These are phyloP conservation scores for Amphiprion clarkii DNA, from an alignment of 2,797 vertebrate genomes.

Conservation along the genomic window DNA sequence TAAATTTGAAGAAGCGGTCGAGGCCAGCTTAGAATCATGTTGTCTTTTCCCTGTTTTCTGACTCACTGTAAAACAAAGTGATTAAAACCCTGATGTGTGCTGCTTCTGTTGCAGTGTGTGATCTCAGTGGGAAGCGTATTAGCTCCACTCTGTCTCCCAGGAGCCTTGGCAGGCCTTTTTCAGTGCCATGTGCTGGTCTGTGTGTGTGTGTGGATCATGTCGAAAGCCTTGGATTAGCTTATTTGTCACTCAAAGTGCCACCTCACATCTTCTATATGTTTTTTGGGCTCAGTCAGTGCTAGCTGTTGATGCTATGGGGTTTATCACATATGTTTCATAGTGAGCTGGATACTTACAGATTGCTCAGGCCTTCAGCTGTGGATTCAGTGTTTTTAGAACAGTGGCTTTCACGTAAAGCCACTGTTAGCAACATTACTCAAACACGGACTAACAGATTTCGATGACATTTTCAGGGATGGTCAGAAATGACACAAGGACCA, in stretches of 20 bases:
- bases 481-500: no score
- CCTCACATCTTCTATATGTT: conserved; percentile 5
- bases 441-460: no score
- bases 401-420: no score
- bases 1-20: conserved; percentile 67
- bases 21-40: conserved; percentile 54
- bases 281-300: not conserved
- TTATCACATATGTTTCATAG: not conserved
- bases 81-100: conserved; percentile 67
- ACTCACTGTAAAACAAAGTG: conserved; percentile 68
- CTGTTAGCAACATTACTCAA: no score
- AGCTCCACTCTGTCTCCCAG: conserved; percentile 37
- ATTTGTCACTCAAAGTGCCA: conserved; percentile 1
- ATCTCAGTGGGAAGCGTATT: conserved; percentile 54
- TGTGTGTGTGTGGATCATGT: not conserved
- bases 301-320: conserved; percentile 10
- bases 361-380: not conserved
- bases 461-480: no score
- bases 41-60: conserved; percentile 58
- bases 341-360: conserved; percentile 6
- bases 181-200: conserved; percentile 7
- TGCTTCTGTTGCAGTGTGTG: conserved; percentile 63
- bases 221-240: not conserved
- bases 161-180: conserved; percentile 41
- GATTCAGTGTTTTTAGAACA: not conserved